Base-by-base conservation (phyloP, 2,888 invertebrate genomes). In the Lamellibrachia columna region DNA sequence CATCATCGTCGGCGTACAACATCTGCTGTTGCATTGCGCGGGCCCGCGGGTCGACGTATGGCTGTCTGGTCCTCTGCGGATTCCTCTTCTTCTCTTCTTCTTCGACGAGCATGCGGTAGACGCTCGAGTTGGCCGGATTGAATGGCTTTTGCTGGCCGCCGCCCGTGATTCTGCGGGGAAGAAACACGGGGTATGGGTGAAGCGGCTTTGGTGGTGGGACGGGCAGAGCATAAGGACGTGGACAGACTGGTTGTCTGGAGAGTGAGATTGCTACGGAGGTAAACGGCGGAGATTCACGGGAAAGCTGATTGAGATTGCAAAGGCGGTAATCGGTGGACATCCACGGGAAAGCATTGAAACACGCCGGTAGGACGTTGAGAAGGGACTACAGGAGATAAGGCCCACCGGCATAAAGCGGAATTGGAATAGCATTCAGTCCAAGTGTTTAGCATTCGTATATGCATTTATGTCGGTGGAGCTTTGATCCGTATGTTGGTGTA, bases 111-210 rank as follows among this genome's bases (percentile, higher is more conserved):
- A 94, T 55, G 22, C 93, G 93, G 53, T 91, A 92, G 11, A 94
- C 94, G 58, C 93, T 93, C 11, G 94, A 94, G 52, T 93, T 91
- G 40, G 91, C 60, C 40, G 94, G 94, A 90, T 94, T 93, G 92
- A 94, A 94, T 58, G 92, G 92, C 93, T 93, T 93, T 58, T 92
- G 52, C 53, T 93, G 93, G n/a, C 92, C 92, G 9, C 91, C 91
- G 75, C 75, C 75, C 75, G 75, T 75, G 75, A 75, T 75, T 75
- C 75, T 75, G 75, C 75, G 22, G 75, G 75, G 75, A 75, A 75
- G 75, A 75, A 75, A 75, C 75, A 75, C 75, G 75, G 75, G 75
- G 75, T 75, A 75, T 15, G 75, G 75, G 15, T 75, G 75, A 75
- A 75, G 75, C 75, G 22, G 40, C 40, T 75, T 75, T 15, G 75